phyloP scores from a whole-genome alignment of 2,888 invertebrate genomes.

The Ctenicera cuprea region DNA sequence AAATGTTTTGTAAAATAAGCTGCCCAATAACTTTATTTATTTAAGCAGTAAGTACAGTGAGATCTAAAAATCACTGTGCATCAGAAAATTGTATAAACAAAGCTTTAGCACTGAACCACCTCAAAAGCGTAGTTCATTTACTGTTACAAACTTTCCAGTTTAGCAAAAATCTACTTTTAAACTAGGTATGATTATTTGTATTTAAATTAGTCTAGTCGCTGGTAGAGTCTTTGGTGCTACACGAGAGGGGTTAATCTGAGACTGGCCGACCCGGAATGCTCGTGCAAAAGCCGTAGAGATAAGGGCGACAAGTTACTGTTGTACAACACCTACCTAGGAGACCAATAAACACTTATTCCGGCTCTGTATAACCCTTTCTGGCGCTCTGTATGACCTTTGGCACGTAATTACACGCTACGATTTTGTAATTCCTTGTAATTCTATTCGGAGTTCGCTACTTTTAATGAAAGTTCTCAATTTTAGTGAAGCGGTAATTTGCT shows the following conservation, averaged over 20 bases:
- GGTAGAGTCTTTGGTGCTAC: constrained; percentile 24
- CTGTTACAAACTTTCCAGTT: too few species aligned
- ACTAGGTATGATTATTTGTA: constrained; percentile 29
- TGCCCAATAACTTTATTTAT: too few species aligned
- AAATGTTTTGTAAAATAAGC: too few species aligned
- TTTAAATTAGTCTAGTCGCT: constrained; percentile 33
- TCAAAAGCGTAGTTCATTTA: too few species aligned
- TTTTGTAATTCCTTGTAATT: constrained; percentile 30
- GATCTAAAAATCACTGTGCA: too few species aligned
- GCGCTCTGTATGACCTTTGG: constrained; percentile 37
- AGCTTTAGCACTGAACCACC: too few species aligned
- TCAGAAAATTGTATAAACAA: too few species aligned
- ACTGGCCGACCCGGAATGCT: constrained; percentile 42
- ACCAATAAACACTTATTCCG: constrained; percentile 55
- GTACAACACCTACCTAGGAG: constrained; percentile 56
- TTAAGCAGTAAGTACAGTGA: too few species aligned
- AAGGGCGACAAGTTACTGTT: constrained; percentile 56
- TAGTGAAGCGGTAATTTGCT: neutral
- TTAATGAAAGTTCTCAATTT: neutral
- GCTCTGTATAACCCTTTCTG: constrained; percentile 40
- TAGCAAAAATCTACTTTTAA: too few species aligned
- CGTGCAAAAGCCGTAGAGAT: constrained; percentile 54
- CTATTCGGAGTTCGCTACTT: constrained; percentile 1
- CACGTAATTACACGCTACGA: constrained; percentile 43
- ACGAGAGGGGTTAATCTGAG: constrained; percentile 41